These are phyloP conservation scores for Drosophila flavopinicola DNA, from an alignment of 2,888 invertebrate species.

Conservation along the genomic window DNA sequence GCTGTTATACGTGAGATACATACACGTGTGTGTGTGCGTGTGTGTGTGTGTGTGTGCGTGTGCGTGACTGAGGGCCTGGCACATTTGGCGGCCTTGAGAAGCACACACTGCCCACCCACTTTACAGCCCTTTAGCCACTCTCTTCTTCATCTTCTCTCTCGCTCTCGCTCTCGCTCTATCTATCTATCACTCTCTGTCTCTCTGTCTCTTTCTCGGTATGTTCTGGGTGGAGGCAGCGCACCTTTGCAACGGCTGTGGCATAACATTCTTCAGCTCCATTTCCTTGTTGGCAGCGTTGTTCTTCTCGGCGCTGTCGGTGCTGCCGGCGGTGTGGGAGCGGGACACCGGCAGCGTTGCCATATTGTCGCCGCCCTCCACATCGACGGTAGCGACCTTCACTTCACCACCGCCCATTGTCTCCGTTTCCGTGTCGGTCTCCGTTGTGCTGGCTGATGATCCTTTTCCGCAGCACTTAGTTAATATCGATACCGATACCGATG, in stretches of 20 bases:
- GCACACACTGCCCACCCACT: constrained; percentile 29
- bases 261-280: constrained; percentile 93
- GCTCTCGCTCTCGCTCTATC: not conserved
- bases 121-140: constrained; percentile 1
- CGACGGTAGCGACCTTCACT: constrained; percentile 95
- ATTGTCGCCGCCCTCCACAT: constrained; percentile 93
- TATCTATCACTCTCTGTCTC: not conserved
- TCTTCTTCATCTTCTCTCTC: not conserved
- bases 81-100: constrained; percentile 56
- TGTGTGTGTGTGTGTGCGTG: constrained; percentile 23
- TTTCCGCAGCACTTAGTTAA: constrained; percentile 3
- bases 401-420: constrained; percentile 88
- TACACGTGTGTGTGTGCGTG: constrained; percentile 4
- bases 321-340: constrained; percentile 88
- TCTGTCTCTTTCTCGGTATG: not conserved
- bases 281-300: constrained; percentile 93
- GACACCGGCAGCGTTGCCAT: constrained; percentile 95
- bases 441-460: constrained; percentile 57
- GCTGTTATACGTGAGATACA: constrained; percentile 23
- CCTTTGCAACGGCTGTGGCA: constrained; percentile 94
- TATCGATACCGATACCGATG: constrained; percentile 26
- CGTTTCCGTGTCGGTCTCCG: constrained; percentile 74
- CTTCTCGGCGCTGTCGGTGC: constrained; percentile 91
- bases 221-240: constrained; percentile 84
- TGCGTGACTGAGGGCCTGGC: constrained; percentile 39